Conservation (phyloP, 2,797 vertebrate genomes). For the Lepidocolaptes lacrymiger region DNA sequence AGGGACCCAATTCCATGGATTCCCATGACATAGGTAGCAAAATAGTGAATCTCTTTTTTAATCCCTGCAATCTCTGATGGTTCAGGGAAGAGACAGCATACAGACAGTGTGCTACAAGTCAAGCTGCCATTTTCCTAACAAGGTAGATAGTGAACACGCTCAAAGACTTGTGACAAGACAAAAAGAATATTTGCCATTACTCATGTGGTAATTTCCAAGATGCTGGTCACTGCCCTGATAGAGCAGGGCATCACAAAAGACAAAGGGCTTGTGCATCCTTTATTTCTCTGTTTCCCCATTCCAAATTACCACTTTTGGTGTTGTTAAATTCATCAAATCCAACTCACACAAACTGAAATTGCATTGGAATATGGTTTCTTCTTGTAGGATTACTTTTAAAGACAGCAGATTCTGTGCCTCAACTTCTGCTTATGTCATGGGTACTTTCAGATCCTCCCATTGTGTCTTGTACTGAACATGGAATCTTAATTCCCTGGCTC, state of each 20-base stretch:
- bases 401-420: neutral
- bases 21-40: neutral
- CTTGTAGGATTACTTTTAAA: neutral
- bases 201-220: neutral
- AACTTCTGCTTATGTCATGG: neutral
- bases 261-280: fast-evolving
- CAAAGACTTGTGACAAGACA: neutral
- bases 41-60: neutral
- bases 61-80: neutral
- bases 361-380: neutral
- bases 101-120: neutral
- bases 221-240: fast-evolving
- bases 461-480: neutral
- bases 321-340: neutral
- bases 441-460: neutral
- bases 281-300: neutral
- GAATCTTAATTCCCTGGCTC: neutral
- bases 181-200: neutral
- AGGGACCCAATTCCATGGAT: neutral
- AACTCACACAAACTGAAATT: neutral
- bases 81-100: neutral
- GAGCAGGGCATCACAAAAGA: neutral
- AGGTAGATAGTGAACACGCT: neutral
- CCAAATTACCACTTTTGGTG: neutral
- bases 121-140: neutral